Evolutionary conservation across 2,888 invertebrate genomes (phyloP).

Genomic region (Drosophila formosana): DNA sequence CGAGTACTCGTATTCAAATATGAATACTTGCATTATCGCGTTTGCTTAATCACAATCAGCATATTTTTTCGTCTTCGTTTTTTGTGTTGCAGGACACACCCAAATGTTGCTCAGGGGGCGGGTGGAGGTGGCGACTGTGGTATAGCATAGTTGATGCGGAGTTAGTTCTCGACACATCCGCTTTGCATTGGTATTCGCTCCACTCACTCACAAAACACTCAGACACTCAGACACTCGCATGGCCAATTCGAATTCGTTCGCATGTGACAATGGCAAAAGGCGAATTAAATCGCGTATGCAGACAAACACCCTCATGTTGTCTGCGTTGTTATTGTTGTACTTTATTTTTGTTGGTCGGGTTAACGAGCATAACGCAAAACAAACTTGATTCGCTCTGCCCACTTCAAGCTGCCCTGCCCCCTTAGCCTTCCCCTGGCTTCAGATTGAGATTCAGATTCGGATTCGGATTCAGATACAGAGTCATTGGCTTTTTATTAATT

Average conservation of each 20-base stretch:
- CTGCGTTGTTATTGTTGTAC: constrained; percentile 16
- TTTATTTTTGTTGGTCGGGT: constrained; percentile 21
- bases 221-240: constrained; percentile 9
- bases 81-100: constrained; percentile 53
- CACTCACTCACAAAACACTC: constrained; percentile 37
- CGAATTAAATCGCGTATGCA: constrained; percentile 68
- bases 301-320: constrained; percentile 68
- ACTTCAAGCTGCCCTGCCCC: constrained; percentile 38
- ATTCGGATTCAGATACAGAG: constrained; percentile 41
- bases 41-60: constrained; percentile 77
- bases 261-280: constrained; percentile 58
- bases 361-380: constrained; percentile 62
- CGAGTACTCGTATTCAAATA: constrained; percentile 69
- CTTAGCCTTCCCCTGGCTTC: constrained; percentile 1
- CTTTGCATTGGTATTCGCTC: constrained; percentile 48
- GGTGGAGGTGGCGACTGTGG: background rate
- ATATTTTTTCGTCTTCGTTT: constrained; percentile 40
- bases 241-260: constrained; percentile 34
- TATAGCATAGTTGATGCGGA: constrained; percentile 12
- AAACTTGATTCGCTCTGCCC: constrained; percentile 62
- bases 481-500: constrained; percentile 72
- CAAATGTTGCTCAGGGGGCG: constrained; percentile 34
- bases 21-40: constrained; percentile 75
- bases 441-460: constrained; percentile 40
- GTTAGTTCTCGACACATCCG: constrained; percentile 50